Base-by-base conservation (phyloP, 2,113 vertebrate species). In the Dunckerocampus dactyliophorus region DNA sequence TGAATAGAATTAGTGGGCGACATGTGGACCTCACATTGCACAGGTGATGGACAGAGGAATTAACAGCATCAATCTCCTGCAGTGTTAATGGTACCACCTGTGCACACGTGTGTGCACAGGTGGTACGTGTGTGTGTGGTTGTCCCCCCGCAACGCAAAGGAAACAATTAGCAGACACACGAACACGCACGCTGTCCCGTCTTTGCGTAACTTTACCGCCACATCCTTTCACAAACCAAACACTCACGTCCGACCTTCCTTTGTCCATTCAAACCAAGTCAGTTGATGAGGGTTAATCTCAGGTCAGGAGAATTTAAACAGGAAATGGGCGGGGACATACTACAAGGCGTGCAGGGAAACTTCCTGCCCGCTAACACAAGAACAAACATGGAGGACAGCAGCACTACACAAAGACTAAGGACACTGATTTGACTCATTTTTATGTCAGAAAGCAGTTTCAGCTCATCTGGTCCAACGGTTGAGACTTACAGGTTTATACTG, bases 81-180 rank as follows among this genome's bases (percentile, higher is more conserved):
- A 53, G 49, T 62, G 17, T 53, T 24, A 55, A 55, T n/a, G n/a
- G 2, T 28, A 43, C 39, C 31, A 19, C 31, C 17, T 45, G 28
- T 51, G 45, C 7, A 34, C 31, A 7, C 3, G 31, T 34, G 20
- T 45, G 28, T 51, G 45, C 7, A 34, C 31, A 7, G 31, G 31
- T 34, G 31, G 5, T 53, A 11, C 17, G 20, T 62, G 47, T 39
- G 55, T 31, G 39, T 46, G 37, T 20, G 55, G 12, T 68, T 82
- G 45, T 63, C 21, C 56, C 2, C 8, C 43, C 54, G 68, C 34
- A 62, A 66, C 31, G 62, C 71, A 68, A 71, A 71, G 72, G 37
- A 65, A 74, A 71, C 43, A 34, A 49, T 39, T 39, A 59, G 10
- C 53, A 67, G 46, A 14, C n/a, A 21, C 48, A 20, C 3, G 66